phyloP scores from a whole-genome alignment of 2,888 invertebrate species.

The Zeuzera pyrina region DNA sequence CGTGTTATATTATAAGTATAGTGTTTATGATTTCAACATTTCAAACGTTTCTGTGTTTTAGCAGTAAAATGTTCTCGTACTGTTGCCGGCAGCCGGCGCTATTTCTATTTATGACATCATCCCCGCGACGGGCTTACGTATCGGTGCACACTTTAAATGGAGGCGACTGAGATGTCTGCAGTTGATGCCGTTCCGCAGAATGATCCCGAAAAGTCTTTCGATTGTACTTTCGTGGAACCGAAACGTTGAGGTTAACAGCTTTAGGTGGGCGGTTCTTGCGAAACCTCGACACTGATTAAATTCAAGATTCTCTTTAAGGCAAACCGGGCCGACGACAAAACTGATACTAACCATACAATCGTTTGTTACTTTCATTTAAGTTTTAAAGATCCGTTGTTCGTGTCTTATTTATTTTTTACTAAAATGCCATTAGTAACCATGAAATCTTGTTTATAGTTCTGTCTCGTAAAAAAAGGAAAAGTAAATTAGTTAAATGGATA shows the following conservation, averaged over 20 bases:
- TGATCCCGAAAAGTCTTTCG: slow-evolving; percentile 65
- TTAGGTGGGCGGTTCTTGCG: slow-evolving; percentile 49
- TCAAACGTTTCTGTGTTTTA: slow-evolving; percentile 42
- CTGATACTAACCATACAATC: no score
- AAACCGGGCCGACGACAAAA: slow-evolving; percentile 42
- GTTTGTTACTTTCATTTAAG: no score
- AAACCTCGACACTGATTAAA: slow-evolving; percentile 59
- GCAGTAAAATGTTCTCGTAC: slow-evolving; percentile 46
- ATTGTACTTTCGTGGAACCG: slow-evolving; percentile 48
- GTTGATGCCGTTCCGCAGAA: slow-evolving; percentile 66
- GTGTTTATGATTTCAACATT: slow-evolving; percentile 33
- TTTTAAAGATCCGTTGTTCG: no score
- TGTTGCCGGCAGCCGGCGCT: slow-evolving; percentile 55
- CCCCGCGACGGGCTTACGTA: slow-evolving; percentile 68
- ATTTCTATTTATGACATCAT: slow-evolving; percentile 76
- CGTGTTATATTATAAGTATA: no score
- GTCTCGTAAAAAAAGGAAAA: no score
- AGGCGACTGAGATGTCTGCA: slow-evolving; percentile 67
- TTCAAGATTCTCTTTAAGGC: slow-evolving; percentile 66
- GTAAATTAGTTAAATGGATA: no score
- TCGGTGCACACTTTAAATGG: slow-evolving; percentile 75
- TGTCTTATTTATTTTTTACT: no score
- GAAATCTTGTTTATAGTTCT: no score
- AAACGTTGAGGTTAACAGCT: slow-evolving; percentile 32
- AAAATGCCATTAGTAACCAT: no score